Percentiles rank a stretch among this genome's conserved stretches.
Conservation (phyloP, 1,140 invertebrate species). For the Stegodyphus dumicola region DNA sequence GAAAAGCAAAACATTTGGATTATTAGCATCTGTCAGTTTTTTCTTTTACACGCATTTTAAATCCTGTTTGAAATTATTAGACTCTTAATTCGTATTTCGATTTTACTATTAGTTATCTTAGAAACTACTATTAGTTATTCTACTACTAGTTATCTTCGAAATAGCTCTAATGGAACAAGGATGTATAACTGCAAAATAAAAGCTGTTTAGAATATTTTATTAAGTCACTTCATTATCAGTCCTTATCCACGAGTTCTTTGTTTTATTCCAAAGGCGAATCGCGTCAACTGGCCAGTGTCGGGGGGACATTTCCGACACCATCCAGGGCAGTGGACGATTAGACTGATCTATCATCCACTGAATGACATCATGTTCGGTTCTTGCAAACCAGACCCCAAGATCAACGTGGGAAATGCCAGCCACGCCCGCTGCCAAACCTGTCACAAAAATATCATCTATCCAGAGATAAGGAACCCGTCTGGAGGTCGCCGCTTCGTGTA, state of each 20-base stretch:
- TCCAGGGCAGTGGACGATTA: slow-evolving; percentile 7
- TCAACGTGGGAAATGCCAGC: slow-evolving; percentile 10
- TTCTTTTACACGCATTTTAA: too few species aligned
- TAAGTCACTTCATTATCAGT: too few species aligned
- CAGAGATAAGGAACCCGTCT: slow-evolving; percentile 65
- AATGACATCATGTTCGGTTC: slow-evolving; percentile 6
- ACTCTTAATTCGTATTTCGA: too few species aligned
- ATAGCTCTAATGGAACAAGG: too few species aligned
- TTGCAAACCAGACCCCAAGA: slow-evolving; percentile 36
- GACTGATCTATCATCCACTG: slow-evolving; percentile 13
- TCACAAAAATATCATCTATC: slow-evolving; percentile 73
- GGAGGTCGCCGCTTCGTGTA: slow-evolving; percentile 29
- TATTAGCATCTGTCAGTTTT: too few species aligned
- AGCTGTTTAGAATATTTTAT: too few species aligned
- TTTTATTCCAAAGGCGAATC: slow-evolving; percentile 2
- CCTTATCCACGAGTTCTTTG: neutral
- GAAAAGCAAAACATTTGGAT: too few species aligned
- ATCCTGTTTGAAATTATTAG: too few species aligned
- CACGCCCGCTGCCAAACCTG: slow-evolving; percentile 68
- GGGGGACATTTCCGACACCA: slow-evolving; percentile 33
- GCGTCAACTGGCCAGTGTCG: slow-evolving; percentile 30
- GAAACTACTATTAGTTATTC: too few species aligned
- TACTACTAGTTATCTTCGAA: too few species aligned
- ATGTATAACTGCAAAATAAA: too few species aligned
- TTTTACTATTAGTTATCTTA: too few species aligned